Evolutionary conservation across 2,888 invertebrate genomes (phyloP).

Genomic region (Apamea sordens): DNA sequence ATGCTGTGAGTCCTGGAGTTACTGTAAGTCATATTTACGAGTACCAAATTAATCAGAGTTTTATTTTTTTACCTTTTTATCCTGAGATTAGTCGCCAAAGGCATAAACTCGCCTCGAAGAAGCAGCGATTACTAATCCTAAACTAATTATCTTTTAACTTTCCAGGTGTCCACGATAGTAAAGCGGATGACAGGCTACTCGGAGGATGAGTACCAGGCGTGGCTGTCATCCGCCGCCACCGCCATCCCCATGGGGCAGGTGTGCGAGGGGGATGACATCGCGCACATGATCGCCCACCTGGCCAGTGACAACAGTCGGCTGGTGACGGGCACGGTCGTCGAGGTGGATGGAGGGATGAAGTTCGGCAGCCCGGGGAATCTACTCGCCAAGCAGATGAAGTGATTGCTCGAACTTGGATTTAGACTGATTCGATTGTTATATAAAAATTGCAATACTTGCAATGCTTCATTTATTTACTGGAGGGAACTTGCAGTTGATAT

Average conservation of each 20-base stretch:
- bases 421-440: not conserved
- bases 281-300: constrained; percentile 94
- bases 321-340: constrained; percentile 92
- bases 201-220: constrained; percentile 66
- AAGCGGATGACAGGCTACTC: constrained; percentile 53
- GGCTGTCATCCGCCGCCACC: constrained; percentile 51
- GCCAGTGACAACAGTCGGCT: constrained; percentile 95
- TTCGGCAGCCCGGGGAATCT: constrained; percentile 29
- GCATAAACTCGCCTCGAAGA: not conserved
- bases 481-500: not conserved
- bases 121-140: not conserved
- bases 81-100: not conserved
- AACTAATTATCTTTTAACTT: not conserved
- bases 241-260: constrained; percentile 67
- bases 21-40: constrained; percentile 85
- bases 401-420: not conserved
- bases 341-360: constrained; percentile 69
- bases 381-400: constrained; percentile 32
- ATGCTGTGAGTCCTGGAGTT: constrained; percentile 94
- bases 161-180: constrained; percentile 27
- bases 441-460: not conserved
- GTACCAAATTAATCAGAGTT: not conserved
- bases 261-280: constrained; percentile 92
- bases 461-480: not conserved
- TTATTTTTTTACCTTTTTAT: not conserved